Base-by-base conservation (phyloP, 1,140 invertebrate species). In the Ceratina calcarata region DNA sequence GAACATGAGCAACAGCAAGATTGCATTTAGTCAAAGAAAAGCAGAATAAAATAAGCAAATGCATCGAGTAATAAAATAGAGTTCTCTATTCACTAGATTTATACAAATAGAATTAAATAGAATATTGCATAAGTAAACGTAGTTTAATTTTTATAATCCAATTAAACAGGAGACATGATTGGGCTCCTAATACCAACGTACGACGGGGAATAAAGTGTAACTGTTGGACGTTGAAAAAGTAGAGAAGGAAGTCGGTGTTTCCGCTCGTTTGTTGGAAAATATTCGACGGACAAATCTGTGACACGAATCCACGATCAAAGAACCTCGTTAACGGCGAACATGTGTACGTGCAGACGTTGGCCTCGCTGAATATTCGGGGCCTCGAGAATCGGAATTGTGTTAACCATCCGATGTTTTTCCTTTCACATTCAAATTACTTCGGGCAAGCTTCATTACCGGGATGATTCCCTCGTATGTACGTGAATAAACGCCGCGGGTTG, bases 281-380 rank as follows among this genome's bases (percentile, higher is more conserved):
- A 58, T 71, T 69, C 69, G 22, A 10, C n/a, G 45, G 49, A 13
- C 22, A 55, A 66, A 18, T 18, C 24, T 51, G 69, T 24, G 60
- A 45, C 57, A 80, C 73, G 61, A 68, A 76, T 60, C 37, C 64
- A 24, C 69, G 74, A 84, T 71, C 74, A 70, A 85, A 85, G 65
- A 74, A 45, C 16, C 64, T 76, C 71, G 61, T 67, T 77, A 78
- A 74, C 57, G 66, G 69, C 49, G 27, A 27, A 45, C 32, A 27
- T 37, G 37, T 24, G 22, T 37, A 53, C 45, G 32, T 51, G 78
- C 10, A 10, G n/a, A 2, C 13, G 18, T 8, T 18, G 16, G 16
- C 64, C 27, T 65, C 37, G 61, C 70, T 86, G 71, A 84, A 84
- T 73, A 84, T 85, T 84, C 82, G 49, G 7, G 45, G 67, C 71